Evolutionary conservation across 2,888 invertebrate genomes (phyloP).

Genomic region (Perithous albicinctus): DNA sequence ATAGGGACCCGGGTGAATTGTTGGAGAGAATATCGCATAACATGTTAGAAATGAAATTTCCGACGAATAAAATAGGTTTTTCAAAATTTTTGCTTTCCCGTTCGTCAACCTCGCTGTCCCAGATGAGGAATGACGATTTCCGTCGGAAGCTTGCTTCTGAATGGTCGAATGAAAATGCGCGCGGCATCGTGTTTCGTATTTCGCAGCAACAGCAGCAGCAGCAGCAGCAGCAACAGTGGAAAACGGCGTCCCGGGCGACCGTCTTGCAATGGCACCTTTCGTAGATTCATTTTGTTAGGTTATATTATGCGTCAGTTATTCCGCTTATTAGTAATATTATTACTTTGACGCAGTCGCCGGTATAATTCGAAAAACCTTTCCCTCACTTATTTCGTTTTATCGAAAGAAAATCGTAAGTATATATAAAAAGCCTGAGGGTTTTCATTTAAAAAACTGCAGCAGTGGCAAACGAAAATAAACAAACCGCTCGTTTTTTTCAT

Average conservation of each 20-base stretch:
- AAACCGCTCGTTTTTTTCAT: neutral
- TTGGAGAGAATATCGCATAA: no score
- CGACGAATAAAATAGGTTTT: no score
- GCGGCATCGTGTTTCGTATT: neutral
- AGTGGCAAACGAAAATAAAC: neutral
- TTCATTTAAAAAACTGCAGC: neutral
- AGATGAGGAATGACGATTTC: no score
- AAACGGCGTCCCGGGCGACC: constrained; percentile 48
- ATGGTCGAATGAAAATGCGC: constrained; percentile 34
- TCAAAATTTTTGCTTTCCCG: no score
- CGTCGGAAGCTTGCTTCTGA: no score
- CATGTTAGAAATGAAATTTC: no score
- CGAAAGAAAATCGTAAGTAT: neutral
- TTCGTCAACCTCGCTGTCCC: no score
- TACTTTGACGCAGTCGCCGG: constrained; percentile 46
- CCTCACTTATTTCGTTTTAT: neutral
- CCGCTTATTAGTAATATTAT: constrained; percentile 56
- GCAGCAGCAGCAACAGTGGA: no score
- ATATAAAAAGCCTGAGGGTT: neutral
- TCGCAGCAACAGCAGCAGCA: no score
- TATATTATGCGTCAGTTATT: constrained; percentile 50
- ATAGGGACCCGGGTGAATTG: no score
- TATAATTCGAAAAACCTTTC: constrained; percentile 9
- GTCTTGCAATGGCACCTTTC: constrained; percentile 14
- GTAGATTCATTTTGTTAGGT: constrained; percentile 51